Conservation (phyloP, 2,797 vertebrate genomes). For the Sitta carolinensis region DNA sequence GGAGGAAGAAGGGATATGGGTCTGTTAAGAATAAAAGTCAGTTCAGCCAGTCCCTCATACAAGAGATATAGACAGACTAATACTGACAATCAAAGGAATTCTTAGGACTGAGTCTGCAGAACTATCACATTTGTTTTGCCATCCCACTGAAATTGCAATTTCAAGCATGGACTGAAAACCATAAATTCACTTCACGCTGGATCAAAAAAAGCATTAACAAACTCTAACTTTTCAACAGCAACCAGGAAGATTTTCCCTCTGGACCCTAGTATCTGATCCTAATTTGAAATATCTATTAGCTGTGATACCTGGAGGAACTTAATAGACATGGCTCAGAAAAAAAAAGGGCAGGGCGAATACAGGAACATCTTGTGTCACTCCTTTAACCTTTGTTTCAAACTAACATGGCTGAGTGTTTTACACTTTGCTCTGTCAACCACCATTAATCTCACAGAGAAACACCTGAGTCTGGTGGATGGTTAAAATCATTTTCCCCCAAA, state of each 20-base stretch:
- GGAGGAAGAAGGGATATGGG: background rate
- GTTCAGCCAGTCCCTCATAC: background rate
- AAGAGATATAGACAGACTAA: background rate
- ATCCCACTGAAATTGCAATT: accelerated
- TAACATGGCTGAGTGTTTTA: background rate
- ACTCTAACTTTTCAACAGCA: background rate
- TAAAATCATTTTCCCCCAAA: background rate
- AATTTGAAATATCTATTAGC: background rate
- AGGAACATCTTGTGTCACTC: background rate
- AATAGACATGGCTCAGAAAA: background rate
- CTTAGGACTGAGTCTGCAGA: background rate
- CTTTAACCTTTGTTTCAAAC: background rate
- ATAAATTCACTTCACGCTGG: background rate
- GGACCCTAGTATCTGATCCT: background rate
- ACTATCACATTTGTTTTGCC: background rate
- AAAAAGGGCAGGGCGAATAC: background rate
- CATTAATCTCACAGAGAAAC: background rate
- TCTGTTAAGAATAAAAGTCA: background rate
- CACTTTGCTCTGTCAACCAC: background rate
- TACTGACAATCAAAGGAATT: background rate
- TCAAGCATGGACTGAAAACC: background rate
- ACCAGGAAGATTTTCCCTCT: background rate
- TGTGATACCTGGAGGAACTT: background rate
- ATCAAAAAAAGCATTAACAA: background rate
- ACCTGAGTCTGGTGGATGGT: background rate